Evolutionary conservation across 2,888 invertebrate genomes (phyloP).

Genomic region (Oxytorus armatus): DNA sequence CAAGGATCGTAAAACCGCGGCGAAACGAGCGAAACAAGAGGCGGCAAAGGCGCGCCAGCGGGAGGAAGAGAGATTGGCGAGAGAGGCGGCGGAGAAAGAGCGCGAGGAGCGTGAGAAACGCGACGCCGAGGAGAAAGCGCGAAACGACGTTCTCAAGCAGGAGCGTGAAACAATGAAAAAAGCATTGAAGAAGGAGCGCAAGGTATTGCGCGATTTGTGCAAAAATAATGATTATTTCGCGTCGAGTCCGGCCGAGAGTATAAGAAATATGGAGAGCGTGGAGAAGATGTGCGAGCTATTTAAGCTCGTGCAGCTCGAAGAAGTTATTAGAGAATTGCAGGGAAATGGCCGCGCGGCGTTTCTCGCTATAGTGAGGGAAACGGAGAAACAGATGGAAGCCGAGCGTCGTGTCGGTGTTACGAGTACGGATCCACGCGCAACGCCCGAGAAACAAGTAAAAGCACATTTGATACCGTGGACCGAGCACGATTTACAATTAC

Average conservation of each 20-base stretch:
- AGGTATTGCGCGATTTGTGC: conserved; percentile 91
- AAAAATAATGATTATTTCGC: conserved; percentile 93
- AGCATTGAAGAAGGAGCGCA: conserved; percentile 94
- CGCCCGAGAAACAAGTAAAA: conserved; percentile 79
- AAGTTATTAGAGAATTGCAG: conserved; percentile 90
- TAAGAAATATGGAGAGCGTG: conserved; percentile 95
- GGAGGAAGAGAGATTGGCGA: conserved; percentile 91
- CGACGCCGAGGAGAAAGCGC: conserved; percentile 92
- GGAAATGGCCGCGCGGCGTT: conserved; percentile 89
- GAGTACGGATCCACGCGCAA: conserved; percentile 74
- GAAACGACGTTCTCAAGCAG: conserved; percentile 92
- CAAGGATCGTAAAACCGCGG: conserved; percentile 94
- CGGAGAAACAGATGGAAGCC: conserved; percentile 91
- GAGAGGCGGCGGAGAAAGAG: conserved; percentile 88
- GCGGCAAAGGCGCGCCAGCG: conserved; percentile 93
- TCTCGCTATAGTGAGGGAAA: conserved; percentile 88
- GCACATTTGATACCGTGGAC: conserved; percentile 89
- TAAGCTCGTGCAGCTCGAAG: conserved; percentile 90
- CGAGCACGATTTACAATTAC: conserved; percentile 92
- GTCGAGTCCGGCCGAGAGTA: conserved; percentile 88
- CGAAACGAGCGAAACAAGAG: conserved; percentile 94
- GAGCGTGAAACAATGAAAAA: conserved; percentile 95
- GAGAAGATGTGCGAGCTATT: conserved; percentile 96
- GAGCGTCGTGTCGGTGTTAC: conserved; percentile 88
- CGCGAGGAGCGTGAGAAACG: conserved; percentile 90